Percentiles rank a stretch among this genome's conserved stretches.
phyloP scores from a whole-genome alignment of 1,140 invertebrate species.

The Coenobita brevimanus region DNA sequence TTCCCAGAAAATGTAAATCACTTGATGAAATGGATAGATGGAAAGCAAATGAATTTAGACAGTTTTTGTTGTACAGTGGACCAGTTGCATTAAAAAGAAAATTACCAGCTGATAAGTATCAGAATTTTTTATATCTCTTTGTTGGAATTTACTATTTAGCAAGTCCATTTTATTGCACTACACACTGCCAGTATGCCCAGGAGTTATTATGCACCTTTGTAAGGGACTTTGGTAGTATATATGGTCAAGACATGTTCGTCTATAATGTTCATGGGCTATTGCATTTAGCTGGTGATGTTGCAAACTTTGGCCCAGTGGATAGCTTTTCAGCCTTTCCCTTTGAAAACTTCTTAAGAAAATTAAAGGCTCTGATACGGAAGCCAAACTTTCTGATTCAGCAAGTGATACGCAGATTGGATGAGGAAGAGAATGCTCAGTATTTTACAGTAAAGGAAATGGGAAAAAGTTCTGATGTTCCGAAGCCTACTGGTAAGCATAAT shows the following conservation, averaged over 20 bases:
- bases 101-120: background rate
- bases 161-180: background rate
- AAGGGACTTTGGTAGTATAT: background rate
- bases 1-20: constrained; percentile 11
- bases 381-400: background rate
- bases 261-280: constrained; percentile 16
- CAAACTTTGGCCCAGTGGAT: constrained; percentile 8
- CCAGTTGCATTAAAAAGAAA: constrained; percentile 1
- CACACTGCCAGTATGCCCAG: constrained; percentile 14
- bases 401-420: background rate
- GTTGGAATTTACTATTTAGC: too few relatives aligned
- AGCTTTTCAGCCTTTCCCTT: constrained; percentile 4
- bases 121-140: constrained; percentile 12
- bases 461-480: too few relatives aligned
- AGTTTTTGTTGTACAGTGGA: too few relatives aligned
- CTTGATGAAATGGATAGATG: constrained; percentile 22
- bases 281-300: constrained; percentile 22
- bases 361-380: background rate
- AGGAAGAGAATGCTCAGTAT: too few relatives aligned
- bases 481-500: too few relatives aligned
- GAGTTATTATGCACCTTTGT: constrained; percentile 27
- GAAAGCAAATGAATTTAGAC: constrained; percentile 22
- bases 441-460: too few relatives aligned
- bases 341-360: too few relatives aligned
- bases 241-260: background rate